phyloP scores from a whole-genome alignment of 30 jellyfish, hydroid and myxozoan genomes.

The Cassiopea andromeda region DNA sequence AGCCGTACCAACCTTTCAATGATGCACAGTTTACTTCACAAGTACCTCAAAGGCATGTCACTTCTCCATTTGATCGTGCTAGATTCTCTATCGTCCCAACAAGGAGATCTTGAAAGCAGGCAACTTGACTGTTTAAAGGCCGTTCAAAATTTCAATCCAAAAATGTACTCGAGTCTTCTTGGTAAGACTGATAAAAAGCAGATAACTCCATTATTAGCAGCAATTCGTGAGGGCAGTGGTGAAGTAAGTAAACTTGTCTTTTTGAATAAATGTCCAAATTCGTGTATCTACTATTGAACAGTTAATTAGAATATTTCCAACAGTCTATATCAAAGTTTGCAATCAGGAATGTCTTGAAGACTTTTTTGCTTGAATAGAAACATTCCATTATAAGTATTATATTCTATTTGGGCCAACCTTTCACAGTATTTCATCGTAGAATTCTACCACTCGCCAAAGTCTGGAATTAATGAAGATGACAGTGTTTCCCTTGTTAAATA shows the following conservation, averaged over 20 bases:
- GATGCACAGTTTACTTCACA: conserved; percentile 31
- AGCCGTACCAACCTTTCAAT: conserved; percentile 18
- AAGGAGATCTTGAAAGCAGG: conserved; percentile 16
- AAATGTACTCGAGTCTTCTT: conserved; percentile 33
- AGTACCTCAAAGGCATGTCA: conserved; percentile 39
- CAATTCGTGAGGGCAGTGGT: conserved; percentile 38
- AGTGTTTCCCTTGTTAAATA: too few relatives aligned
- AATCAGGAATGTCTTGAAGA: too few relatives aligned
- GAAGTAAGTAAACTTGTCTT: background rate
- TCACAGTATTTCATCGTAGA: too few relatives aligned
- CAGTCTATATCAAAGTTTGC: too few relatives aligned
- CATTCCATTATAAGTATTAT: too few relatives aligned
- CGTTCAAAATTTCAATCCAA: conserved; percentile 10
- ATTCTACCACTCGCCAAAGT: too few relatives aligned
- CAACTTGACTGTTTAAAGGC: conserved; percentile 41
- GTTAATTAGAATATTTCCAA: too few relatives aligned
- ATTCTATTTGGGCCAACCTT: too few relatives aligned
- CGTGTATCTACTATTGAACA: too few relatives aligned
- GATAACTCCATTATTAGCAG: conserved; percentile 47
- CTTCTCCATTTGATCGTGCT: conserved; percentile 49
- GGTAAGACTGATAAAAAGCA: conserved; percentile 18
- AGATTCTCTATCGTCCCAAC: background rate
- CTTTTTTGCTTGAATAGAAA: too few relatives aligned
- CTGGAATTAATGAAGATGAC: too few relatives aligned
- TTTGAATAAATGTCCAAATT: too few relatives aligned